These are phyloP conservation scores for Lepidochitona cinerea DNA, from an alignment of 2,888 invertebrate genomes.

Conservation along the genomic window DNA sequence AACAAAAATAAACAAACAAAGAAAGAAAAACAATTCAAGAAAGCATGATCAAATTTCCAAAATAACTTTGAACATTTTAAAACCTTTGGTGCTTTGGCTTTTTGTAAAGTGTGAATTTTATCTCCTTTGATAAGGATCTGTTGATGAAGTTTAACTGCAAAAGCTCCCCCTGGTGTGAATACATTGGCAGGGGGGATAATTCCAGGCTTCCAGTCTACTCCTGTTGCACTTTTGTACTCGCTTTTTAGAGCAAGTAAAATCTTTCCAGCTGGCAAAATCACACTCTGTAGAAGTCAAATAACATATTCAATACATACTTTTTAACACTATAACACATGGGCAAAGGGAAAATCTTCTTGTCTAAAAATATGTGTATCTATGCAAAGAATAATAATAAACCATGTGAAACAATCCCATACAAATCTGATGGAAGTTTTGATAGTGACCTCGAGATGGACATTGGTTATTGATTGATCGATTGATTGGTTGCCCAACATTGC, in stretches of 20 bases:
- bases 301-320: too few relatives aligned
- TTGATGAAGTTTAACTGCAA: conserved; percentile 38
- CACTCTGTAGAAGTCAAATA: background rate
- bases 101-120: conserved; percentile 80
- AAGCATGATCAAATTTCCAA: background rate
- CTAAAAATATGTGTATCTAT: too few relatives aligned
- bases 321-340: too few relatives aligned
- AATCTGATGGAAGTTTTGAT: too few relatives aligned
- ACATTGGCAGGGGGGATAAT: background rate
- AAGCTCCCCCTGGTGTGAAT: conserved; percentile 25
- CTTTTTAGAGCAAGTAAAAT: conserved; percentile 79
- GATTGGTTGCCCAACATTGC: too few relatives aligned
- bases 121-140: conserved; percentile 76
- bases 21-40: too few relatives aligned
- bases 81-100: conserved; percentile 78
- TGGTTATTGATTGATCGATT: too few relatives aligned
- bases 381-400: too few relatives aligned
- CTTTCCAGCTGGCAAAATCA: conserved; percentile 72
- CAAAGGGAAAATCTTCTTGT: too few relatives aligned
- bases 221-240: conserved; percentile 81
- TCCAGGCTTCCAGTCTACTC: conserved; percentile 77
- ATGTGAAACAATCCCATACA: too few relatives aligned
- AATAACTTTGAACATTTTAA: background rate
- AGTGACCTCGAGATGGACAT: too few relatives aligned
- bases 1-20: too few relatives aligned